A percentile compares a stretch with the other conserved stretches of the same genome.
phyloP scores from a whole-genome alignment of 2,888 invertebrate species.

The Clepsis dumicolana region DNA sequence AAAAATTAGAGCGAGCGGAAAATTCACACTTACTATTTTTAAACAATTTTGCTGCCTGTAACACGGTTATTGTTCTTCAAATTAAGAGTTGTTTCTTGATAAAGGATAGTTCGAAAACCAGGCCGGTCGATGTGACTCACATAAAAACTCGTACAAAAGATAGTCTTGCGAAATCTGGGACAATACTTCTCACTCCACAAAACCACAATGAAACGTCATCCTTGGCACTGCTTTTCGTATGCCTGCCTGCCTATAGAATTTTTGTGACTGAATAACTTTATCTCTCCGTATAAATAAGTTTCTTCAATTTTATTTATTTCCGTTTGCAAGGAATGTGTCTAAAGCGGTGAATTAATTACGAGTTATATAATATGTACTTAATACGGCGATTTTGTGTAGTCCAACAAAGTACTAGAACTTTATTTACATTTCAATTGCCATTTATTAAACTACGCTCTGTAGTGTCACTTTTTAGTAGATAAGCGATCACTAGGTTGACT shows the following conservation, averaged over 20 bases:
- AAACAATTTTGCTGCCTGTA: slow-evolving; percentile 26
- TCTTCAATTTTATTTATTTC: background rate
- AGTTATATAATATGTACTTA: too few species aligned
- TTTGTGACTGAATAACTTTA: slow-evolving; percentile 14
- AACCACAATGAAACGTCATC: slow-evolving; percentile 39
- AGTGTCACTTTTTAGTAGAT: too few species aligned
- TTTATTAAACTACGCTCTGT: too few species aligned
- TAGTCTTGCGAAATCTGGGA: slow-evolving; percentile 41
- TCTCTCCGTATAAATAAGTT: background rate
- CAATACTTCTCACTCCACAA: slow-evolving; percentile 32
- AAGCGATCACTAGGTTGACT: too few species aligned
- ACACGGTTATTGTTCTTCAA: slow-evolving; percentile 35
- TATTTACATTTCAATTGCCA: too few species aligned
- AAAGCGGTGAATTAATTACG: too few species aligned
- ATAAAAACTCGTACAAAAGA: slow-evolving; percentile 40
- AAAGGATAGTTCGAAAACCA: slow-evolving; percentile 40
- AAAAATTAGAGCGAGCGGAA: slow-evolving; percentile 18
- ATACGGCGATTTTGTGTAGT: too few species aligned
- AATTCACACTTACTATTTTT: slow-evolving; percentile 41
- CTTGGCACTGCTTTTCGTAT: slow-evolving; percentile 37
- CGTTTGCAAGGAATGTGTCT: too few species aligned
- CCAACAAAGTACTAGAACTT: too few species aligned
- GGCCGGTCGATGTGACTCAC: slow-evolving; percentile 33
- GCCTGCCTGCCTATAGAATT: slow-evolving; percentile 6
- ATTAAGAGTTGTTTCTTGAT: slow-evolving; percentile 32